These are phyloP conservation scores for Mimumesa dahlbomi DNA, from an alignment of 2,888 invertebrate genomes.

Conservation along the genomic window DNA sequence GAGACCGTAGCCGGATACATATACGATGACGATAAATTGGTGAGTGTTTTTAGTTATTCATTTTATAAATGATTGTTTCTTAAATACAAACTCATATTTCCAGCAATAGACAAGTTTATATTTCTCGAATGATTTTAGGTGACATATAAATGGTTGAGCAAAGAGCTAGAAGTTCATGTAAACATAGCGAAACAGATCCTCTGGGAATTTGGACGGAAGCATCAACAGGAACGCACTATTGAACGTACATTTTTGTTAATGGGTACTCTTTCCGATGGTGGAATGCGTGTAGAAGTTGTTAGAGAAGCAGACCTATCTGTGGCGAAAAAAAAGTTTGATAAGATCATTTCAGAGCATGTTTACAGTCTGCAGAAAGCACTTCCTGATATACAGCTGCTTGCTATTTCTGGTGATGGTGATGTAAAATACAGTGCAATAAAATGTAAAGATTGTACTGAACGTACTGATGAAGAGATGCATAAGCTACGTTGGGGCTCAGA, in stretches of 20 bases:
- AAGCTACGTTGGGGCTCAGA: constrained; percentile 67
- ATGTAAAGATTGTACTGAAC: constrained; percentile 57
- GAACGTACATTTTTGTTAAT: constrained; percentile 76
- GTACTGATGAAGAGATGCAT: constrained; percentile 63
- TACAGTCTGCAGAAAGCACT: constrained; percentile 79
- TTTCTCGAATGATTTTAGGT: constrained; percentile 70
- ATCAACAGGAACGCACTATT: constrained; percentile 64
- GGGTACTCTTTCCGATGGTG: constrained; percentile 72
- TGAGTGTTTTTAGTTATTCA: constrained; percentile 40
- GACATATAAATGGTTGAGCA: constrained; percentile 80
- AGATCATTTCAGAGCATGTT: constrained; percentile 78
- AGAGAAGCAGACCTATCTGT: constrained; percentile 70
- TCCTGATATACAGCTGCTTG: constrained; percentile 69
- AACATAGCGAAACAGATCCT: constrained; percentile 79
- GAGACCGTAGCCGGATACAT: constrained; percentile 66
- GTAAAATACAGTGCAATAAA: constrained; percentile 72
- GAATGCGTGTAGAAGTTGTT: constrained; percentile 76
- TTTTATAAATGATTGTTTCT: background rate
- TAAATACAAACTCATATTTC: background rate
- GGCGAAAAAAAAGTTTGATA: constrained; percentile 73
- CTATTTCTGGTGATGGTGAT: constrained; percentile 69
- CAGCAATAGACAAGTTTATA: background rate
- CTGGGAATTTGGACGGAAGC: constrained; percentile 72
- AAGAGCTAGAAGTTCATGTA: constrained; percentile 79
- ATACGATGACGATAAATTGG: constrained; percentile 72